Conservation (phyloP, 2,888 invertebrate species). For the Drosophila parthenogenetica region DNA sequence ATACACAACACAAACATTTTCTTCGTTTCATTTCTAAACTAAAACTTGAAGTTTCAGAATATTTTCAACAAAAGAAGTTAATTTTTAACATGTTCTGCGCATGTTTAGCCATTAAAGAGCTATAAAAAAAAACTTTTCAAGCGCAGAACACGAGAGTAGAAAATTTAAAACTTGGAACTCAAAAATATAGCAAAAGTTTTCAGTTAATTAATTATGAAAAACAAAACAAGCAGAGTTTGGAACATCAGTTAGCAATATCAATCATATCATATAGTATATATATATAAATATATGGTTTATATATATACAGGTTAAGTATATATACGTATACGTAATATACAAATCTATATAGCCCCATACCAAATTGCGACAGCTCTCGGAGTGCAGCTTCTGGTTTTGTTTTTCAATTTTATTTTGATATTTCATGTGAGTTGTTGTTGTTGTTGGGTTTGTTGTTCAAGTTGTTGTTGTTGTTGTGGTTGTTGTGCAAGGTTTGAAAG, state of each 20-base stretch:
- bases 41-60: slow-evolving; percentile 1
- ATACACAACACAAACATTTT: slow-evolving; percentile 35
- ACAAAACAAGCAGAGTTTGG: slow-evolving; percentile 74
- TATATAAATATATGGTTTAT: slow-evolving; percentile 30
- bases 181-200: slow-evolving; percentile 18
- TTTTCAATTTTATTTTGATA: slow-evolving; percentile 58
- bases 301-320: slow-evolving; percentile 8
- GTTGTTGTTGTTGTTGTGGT: slow-evolving; percentile 53
- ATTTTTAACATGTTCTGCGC: slow-evolving; percentile 23
- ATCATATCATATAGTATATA: slow-evolving; percentile 43
- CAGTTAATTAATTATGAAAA: slow-evolving; percentile 53
- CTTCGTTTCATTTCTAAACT: background rate
- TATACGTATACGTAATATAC: slow-evolving; percentile 30
- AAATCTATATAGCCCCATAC: slow-evolving; percentile 80
- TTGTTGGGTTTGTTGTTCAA: slow-evolving; percentile 24
- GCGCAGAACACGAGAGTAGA: slow-evolving; percentile 25
- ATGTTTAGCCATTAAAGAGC: slow-evolving; percentile 33
- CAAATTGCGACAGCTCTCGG: slow-evolving; percentile 86
- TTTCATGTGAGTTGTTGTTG: slow-evolving; percentile 44
- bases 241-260: slow-evolving; percentile 69
- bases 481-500: slow-evolving; percentile 65
- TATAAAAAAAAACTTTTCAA: slow-evolving; percentile 3
- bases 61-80: slow-evolving; percentile 14
- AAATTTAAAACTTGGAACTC: slow-evolving; percentile 22
- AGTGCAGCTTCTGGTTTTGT: slow-evolving; percentile 84